A percentile compares a stretch with the other conserved stretches of the same genome.
Evolutionary conservation across 1,140 invertebrate species (phyloP).

Genomic region (Papilio xuthus): DNA sequence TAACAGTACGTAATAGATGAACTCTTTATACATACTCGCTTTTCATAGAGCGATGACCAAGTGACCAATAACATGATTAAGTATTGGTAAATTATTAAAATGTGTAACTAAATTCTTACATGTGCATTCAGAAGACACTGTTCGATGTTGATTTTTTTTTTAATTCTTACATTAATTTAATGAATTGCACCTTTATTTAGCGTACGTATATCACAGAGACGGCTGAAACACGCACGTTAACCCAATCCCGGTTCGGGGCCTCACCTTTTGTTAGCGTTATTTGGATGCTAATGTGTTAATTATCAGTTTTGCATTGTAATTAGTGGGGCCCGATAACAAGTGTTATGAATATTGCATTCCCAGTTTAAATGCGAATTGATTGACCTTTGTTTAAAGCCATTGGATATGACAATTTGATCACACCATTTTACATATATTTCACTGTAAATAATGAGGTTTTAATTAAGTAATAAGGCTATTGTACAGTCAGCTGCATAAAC

Average conservation of each 20-base stretch:
- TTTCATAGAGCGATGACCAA: too few relatives aligned
- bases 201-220: constrained; percentile 39
- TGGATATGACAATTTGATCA: constrained; percentile 46
- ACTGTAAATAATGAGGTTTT: constrained; percentile 5
- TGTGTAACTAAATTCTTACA: background rate
- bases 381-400: constrained; percentile 54
- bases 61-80: too few relatives aligned
- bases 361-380: constrained; percentile 55
- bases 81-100: background rate
- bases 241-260: constrained; percentile 45
- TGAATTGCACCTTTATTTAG: constrained; percentile 42
- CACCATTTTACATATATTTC: constrained; percentile 36
- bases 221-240: constrained; percentile 53
- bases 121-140: background rate
- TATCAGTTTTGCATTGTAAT: constrained; percentile 75
- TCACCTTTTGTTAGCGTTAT: constrained; percentile 74
- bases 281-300: constrained; percentile 78
- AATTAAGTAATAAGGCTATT: background rate
- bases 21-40: too few relatives aligned
- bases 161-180: constrained; percentile 18
- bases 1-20: too few relatives aligned
- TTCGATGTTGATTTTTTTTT: background rate
- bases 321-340: constrained; percentile 50
- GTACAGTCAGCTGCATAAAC: background rate
- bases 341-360: constrained; percentile 72